These are phyloP conservation scores for Entomobrya proxima DNA, from an alignment of 2,888 invertebrate species.

Conservation along the genomic window DNA sequence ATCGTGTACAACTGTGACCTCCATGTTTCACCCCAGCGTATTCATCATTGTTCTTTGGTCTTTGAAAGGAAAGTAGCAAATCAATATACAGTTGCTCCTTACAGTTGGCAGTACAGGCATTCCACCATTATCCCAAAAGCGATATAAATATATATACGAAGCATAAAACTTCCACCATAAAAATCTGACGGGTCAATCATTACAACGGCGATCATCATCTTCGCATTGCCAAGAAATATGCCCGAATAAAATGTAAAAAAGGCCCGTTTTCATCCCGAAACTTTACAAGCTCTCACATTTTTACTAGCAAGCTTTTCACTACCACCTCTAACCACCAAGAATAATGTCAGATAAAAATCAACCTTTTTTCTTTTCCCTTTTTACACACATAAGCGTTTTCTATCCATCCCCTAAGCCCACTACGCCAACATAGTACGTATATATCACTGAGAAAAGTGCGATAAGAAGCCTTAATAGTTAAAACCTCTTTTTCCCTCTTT, in stretches of 20 bases:
- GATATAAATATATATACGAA: too few relatives aligned
- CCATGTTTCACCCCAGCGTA: neutral
- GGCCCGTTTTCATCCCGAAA: neutral
- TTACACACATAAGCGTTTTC: neutral
- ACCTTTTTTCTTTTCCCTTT: neutral
- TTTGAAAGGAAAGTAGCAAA: slow-evolving; percentile 16
- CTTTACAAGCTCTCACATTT: slow-evolving; percentile 28
- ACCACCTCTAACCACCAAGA: slow-evolving; percentile 18
- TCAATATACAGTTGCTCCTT: neutral
- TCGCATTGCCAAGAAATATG: neutral
- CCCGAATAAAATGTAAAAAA: neutral
- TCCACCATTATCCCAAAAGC: neutral
- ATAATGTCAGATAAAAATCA: slow-evolving; percentile 48
- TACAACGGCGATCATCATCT: neutral
- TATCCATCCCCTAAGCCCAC: slow-evolving; percentile 14
- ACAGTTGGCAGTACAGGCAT: neutral
- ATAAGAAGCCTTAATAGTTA: slow-evolving; percentile 60
- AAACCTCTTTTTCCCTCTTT: slow-evolving; percentile 20
- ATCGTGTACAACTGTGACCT: slow-evolving; percentile 44
- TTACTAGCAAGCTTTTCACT: slow-evolving; percentile 35
- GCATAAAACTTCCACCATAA: neutral
- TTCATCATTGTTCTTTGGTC: slow-evolving; percentile 5
- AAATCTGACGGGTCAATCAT: slow-evolving; percentile 29
- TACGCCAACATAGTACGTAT: slow-evolving; percentile 6
- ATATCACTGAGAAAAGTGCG: slow-evolving; percentile 51